These are phyloP conservation scores for Sinella curviseta DNA, from an alignment of 1,140 invertebrate genomes.

Conservation along the genomic window DNA sequence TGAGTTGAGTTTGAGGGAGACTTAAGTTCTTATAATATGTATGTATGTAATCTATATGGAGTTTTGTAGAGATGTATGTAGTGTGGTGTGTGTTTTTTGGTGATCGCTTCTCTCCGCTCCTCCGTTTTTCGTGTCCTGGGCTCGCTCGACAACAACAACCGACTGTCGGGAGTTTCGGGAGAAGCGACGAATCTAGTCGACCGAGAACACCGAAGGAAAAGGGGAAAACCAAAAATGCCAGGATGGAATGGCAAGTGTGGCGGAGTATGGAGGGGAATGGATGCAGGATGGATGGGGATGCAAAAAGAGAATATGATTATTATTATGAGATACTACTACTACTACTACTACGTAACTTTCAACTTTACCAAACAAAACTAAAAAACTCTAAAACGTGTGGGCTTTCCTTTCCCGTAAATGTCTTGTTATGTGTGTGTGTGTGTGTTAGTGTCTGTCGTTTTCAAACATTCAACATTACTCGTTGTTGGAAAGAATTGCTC, in stretches of 20 bases:
- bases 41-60: no score
- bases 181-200: conserved; percentile 23
- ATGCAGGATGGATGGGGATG: not conserved
- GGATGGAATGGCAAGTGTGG: not conserved
- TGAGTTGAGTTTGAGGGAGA: no score
- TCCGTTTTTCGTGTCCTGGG: not conserved
- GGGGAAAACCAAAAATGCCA: not conserved
- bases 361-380: no score
- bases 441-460: no score
- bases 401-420: no score
- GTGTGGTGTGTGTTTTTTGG: not conserved
- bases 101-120: conserved; percentile 8
- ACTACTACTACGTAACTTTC: no score
- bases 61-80: no score
- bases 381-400: no score
- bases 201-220: not conserved
- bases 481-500: no score
- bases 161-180: conserved; percentile 24
- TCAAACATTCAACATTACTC: no score
- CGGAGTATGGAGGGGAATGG: not conserved
- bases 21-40: no score
- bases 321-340: not conserved
- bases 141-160: conserved; percentile 24
- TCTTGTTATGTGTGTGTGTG: no score
- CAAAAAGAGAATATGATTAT: not conserved